These are phyloP conservation scores for Nansenia antarctica DNA, from an alignment of 2,113 vertebrate genomes.

Conservation along the genomic window DNA sequence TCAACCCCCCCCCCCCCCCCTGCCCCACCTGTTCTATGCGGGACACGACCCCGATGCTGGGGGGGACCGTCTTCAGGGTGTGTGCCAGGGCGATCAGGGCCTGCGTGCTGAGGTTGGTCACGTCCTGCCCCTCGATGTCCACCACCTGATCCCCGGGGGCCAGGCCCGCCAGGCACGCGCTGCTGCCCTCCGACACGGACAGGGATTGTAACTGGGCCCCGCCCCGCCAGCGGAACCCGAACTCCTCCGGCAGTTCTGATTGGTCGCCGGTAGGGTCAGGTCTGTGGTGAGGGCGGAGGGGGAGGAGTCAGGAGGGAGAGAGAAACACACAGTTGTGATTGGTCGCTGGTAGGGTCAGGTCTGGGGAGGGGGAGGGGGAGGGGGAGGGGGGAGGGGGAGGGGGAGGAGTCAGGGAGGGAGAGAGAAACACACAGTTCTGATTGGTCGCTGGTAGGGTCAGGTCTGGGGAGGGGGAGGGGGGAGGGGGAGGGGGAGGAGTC, in stretches of 20 bases:
- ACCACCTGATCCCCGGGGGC: conserved; percentile 91
- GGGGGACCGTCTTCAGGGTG: conserved; percentile 84
- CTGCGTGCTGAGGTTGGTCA: conserved; percentile 81
- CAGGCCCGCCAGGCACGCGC: conserved; percentile 86
- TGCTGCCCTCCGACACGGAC: conserved; percentile 90
- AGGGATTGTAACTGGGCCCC: conserved; percentile 93
- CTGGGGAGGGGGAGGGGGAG: too few species aligned
- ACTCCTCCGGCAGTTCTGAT: conserved; percentile 94
- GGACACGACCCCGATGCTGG: conserved; percentile 94
- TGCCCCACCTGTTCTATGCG: conserved; percentile 75
- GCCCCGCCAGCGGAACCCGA: conserved; percentile 90
- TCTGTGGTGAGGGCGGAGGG: conserved; percentile 56
- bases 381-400: neutral
- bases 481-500: too few species aligned
- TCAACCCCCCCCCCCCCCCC: neutral
- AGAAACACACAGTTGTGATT: too few species aligned
- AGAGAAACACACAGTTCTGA: too few species aligned
- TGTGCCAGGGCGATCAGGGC: conserved; percentile 81
- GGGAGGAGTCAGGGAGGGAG: too few species aligned
- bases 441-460: too few species aligned
- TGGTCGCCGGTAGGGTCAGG: conserved; percentile 80
- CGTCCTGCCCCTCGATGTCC: conserved; percentile 92
- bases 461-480: too few species aligned
- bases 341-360: too few species aligned
- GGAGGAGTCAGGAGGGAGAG: neutral